These are phyloP conservation scores for Pammene aurita DNA, from an alignment of 2,888 invertebrate genomes.

Conservation along the genomic window DNA sequence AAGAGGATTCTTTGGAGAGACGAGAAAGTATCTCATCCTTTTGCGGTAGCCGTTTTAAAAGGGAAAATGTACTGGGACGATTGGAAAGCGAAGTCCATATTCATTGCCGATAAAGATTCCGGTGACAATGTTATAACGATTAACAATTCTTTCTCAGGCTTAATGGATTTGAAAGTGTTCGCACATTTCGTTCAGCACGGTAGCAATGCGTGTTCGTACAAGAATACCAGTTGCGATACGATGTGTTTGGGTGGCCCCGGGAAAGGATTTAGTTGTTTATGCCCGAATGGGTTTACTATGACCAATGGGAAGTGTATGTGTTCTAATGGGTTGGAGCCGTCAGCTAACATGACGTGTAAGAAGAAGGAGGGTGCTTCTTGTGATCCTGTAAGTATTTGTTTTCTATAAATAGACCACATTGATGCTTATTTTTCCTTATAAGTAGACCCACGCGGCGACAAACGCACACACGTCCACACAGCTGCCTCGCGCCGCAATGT, in stretches of 20 bases:
- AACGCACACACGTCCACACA: no score
- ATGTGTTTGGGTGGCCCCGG: conserved; percentile 91
- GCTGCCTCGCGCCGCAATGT: no score
- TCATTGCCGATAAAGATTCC: conserved; percentile 90
- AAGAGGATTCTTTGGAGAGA: conserved; percentile 86
- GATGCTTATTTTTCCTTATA: no score
- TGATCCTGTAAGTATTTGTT: conserved; percentile 72
- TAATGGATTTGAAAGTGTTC: conserved; percentile 92
- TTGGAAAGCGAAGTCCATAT: conserved; percentile 91
- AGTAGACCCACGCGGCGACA: no score
- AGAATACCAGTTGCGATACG: conserved; percentile 86
- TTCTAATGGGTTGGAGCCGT: conserved; percentile 86
- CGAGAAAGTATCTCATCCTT: conserved; percentile 90
- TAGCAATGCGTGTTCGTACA: conserved; percentile 86
- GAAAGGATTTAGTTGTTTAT: conserved; percentile 87
- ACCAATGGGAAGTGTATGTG: conserved; percentile 87
- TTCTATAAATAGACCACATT: not conserved
- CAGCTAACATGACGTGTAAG: conserved; percentile 87
- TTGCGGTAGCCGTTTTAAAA: conserved; percentile 93
- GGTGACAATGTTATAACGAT: conserved; percentile 85
- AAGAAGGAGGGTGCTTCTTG: conserved; percentile 82
- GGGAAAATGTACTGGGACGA: conserved; percentile 95
- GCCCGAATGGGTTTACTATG: conserved; percentile 89
- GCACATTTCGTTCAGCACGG: conserved; percentile 90
- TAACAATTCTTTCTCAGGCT: conserved; percentile 85